Evolutionary conservation across 2,797 vertebrate genomes (phyloP).

Genomic region (Tenualosa thibaudeaui): DNA sequence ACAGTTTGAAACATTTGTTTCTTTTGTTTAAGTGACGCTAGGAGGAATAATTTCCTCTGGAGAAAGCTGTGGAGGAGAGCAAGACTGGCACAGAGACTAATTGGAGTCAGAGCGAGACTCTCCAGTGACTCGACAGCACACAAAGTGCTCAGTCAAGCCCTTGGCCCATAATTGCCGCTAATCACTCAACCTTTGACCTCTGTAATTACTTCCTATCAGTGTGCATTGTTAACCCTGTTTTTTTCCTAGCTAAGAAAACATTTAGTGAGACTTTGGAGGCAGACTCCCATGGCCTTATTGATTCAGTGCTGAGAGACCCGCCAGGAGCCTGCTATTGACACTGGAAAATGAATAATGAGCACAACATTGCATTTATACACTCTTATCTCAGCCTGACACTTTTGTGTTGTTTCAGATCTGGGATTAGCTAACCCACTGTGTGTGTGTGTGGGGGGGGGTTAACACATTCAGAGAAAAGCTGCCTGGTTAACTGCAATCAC

Average conservation of each 20-base stretch:
- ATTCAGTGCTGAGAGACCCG: slow-evolving; percentile 23
- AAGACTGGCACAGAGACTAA: neutral
- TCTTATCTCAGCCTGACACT: neutral
- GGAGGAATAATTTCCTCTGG: neutral
- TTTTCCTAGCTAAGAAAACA: neutral
- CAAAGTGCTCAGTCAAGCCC: slow-evolving; percentile 36
- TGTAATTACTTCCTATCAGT: slow-evolving; percentile 57
- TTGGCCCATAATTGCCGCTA: slow-evolving; percentile 54
- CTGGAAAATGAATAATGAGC: slow-evolving; percentile 33
- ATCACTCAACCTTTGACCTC: slow-evolving; percentile 55
- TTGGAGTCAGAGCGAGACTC: slow-evolving; percentile 14
- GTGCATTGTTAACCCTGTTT: slow-evolving; percentile 36
- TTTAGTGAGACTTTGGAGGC: neutral
- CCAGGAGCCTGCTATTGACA: neutral
- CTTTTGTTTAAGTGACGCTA: neutral
- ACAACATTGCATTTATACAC: slow-evolving; percentile 28
- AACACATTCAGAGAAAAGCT: neutral
- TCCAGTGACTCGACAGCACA: slow-evolving; percentile 41
- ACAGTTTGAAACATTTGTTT: neutral
- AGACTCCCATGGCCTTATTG: slow-evolving; percentile 42
- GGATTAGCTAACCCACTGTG: neutral
- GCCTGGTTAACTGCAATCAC: neutral
- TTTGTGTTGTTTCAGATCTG: neutral
- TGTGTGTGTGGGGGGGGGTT: neutral
- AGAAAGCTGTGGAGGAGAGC: neutral